phyloP scores from a whole-genome alignment of 2,888 invertebrate genomes.

The Polydrusus pterygomalis region DNA sequence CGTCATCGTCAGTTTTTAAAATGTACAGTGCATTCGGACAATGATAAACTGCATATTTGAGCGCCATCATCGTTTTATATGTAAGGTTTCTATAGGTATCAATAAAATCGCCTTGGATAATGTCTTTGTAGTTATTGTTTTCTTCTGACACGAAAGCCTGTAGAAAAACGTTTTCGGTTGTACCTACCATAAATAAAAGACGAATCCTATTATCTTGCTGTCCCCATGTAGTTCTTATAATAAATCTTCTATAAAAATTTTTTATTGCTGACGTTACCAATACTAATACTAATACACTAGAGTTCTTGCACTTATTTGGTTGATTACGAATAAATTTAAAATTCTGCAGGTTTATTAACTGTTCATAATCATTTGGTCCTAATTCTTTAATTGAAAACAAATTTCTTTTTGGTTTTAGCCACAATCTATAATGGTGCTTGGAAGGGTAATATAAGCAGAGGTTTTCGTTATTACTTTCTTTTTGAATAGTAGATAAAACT shows the following conservation, averaged over 20 bases:
- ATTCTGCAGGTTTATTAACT: conserved; percentile 55
- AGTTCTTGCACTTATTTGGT: background rate
- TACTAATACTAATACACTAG: conserved; percentile 74
- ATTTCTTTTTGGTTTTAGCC: conserved; percentile 6
- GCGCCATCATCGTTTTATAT: conserved; percentile 87
- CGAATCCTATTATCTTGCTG: conserved; percentile 74
- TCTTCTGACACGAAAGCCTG: conserved; percentile 72
- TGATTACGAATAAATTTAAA: conserved; percentile 32
- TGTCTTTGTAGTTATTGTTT: conserved; percentile 76
- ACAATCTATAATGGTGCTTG: background rate
- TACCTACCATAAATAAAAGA: conserved; percentile 83
- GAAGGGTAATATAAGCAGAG: background rate
- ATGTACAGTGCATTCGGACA: conserved; percentile 80
- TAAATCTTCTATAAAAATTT: conserved; percentile 78
- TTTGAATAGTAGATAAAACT: too few relatives aligned
- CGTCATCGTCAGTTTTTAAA: conserved; percentile 86
- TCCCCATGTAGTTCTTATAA: conserved; percentile 86
- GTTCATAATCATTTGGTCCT: conserved; percentile 21
- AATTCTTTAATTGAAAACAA: background rate
- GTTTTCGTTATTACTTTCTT: background rate
- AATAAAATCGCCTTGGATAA: conserved; percentile 84
- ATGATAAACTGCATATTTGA: conserved; percentile 84
- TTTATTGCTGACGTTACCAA: conserved; percentile 81
- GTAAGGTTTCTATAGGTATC: conserved; percentile 89
- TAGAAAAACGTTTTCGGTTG: conserved; percentile 66